Evolutionary conservation across 1,140 invertebrate genomes (phyloP), one percentile per base, ranked within the genome.

Genomic region (Hylaeus volcanicus): DNA sequence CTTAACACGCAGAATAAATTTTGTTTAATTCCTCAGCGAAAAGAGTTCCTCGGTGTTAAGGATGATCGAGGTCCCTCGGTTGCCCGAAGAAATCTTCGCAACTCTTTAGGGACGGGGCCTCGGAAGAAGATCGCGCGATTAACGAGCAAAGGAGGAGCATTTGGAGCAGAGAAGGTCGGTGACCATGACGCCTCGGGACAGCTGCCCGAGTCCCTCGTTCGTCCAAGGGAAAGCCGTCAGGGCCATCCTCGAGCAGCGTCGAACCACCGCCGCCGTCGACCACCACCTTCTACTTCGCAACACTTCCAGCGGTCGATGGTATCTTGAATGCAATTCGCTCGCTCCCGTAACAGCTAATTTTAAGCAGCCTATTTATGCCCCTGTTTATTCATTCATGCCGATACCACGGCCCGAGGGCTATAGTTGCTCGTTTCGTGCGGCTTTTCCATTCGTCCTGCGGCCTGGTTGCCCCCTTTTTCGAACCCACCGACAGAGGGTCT

Each of bases 321-420:
- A 89, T 89, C 88, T 88, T 86, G 76, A 89, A 86, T 87, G 84
- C 85, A 84, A 86, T 86, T 88, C 87, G 85, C 82, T 81, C 74
- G 82, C 56, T 68, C 69, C 37, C 83, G 82, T 82, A 89, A 84
- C 80, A 85, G 85, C 87, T 90, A 88, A 91, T 91, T 89, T 89
- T 76, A 83, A 86, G 83, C 85, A 85, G 84, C 80, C 83, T 85
- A 81, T 89, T 89, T 89, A 84, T 81, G 79, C 81, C 74, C 64
- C 79, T 81, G 79, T 89, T 89, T 89, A 89, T 91, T 90, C 89
- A 90, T 91, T 91, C 85, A 89, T 87, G 84, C 88, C 86, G 86
- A 86, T 82, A 90, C 76, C 85, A 85, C 82, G 85, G 81, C 79
- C 69, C 48, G 76, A 72, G 85, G 74, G 68, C 69, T 60, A 70